A percentile compares a stretch with the other conserved stretches of the same genome.
Evolutionary conservation across 2,888 invertebrate species (phyloP).

Genomic region (Morpho helenor): DNA sequence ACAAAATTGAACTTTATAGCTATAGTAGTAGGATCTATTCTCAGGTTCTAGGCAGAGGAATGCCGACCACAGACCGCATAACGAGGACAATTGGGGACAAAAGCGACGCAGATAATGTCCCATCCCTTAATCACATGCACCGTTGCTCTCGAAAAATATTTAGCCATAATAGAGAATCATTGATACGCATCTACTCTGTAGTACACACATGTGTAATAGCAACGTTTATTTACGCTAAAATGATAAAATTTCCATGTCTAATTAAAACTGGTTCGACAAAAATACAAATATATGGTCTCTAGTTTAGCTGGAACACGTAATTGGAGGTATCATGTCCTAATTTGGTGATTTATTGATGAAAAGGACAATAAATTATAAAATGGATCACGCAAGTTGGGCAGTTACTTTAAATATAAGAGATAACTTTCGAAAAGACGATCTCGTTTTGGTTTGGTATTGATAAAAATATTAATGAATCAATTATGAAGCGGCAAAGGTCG

Average conservation of each 20-base stretch:
- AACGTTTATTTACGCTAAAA: constrained; percentile 21
- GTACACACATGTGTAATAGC: constrained; percentile 58
- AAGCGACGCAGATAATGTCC: constrained; percentile 69
- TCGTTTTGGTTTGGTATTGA: too few species aligned
- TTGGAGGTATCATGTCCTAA: too few species aligned
- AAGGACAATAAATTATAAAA: too few species aligned
- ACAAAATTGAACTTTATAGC: constrained; percentile 17
- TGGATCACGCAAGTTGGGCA: too few species aligned
- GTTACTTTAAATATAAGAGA: too few species aligned
- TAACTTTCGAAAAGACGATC: too few species aligned
- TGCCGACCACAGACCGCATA: constrained; percentile 68
- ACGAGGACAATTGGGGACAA: constrained; percentile 64
- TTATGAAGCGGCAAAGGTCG: too few species aligned
- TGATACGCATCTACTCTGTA: constrained; percentile 47
- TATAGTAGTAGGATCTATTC: constrained; percentile 17
- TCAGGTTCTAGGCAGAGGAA: constrained; percentile 23
- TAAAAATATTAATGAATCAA: too few species aligned
- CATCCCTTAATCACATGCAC: constrained; percentile 78
- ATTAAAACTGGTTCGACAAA: neutral
- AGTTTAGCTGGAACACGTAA: too few species aligned
- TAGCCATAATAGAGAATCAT: constrained; percentile 56
- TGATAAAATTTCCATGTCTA: neutral
- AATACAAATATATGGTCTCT: too few species aligned
- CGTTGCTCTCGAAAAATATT: constrained; percentile 72
- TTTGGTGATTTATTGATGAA: too few species aligned